phyloP scores from a whole-genome alignment of 1,140 invertebrate genomes.

The Drosophila lowei region DNA sequence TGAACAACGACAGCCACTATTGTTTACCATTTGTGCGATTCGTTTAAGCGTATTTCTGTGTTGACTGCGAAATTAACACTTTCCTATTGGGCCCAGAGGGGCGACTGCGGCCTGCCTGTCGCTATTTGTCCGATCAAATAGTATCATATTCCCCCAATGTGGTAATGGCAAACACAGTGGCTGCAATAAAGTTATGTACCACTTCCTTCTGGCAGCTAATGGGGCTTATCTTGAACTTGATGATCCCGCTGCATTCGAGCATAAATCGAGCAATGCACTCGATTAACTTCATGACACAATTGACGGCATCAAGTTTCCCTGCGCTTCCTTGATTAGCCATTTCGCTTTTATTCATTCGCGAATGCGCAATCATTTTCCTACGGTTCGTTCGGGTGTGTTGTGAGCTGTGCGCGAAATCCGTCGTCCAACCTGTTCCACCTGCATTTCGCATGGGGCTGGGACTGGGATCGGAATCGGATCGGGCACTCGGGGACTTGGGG shows the following conservation, averaged over 20 bases:
- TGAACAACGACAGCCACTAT: constrained; percentile 28
- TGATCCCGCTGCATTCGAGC: constrained; percentile 9
- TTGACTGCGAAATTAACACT: constrained; percentile 67
- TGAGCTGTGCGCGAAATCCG: constrained; percentile 13
- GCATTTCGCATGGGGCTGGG: constrained; percentile 46
- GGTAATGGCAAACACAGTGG: constrained; percentile 6
- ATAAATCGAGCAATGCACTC: constrained; percentile 49
- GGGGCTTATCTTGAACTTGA: constrained; percentile 42
- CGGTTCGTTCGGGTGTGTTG: background rate
- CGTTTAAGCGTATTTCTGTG: constrained; percentile 19
- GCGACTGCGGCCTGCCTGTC: too few species aligned
- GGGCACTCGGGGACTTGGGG: constrained; percentile 1
- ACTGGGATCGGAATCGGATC: background rate
- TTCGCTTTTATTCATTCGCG: constrained; percentile 47
- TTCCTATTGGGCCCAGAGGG: constrained; percentile 32
- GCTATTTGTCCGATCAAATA: too few species aligned
- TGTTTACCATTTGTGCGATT: constrained; percentile 38
- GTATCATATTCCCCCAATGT: constrained; percentile 1
- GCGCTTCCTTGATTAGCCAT: constrained; percentile 40
- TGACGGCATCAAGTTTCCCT: constrained; percentile 15
- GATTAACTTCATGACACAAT: constrained; percentile 51
- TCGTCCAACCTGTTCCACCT: constrained; percentile 52
- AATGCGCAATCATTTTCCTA: constrained; percentile 35
- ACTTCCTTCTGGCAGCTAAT: constrained; percentile 30
- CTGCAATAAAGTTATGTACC: too few species aligned